Evolutionary conservation across 2,113 vertebrate genomes (phyloP).

Genomic region (Tricholaema leucomelas): DNA sequence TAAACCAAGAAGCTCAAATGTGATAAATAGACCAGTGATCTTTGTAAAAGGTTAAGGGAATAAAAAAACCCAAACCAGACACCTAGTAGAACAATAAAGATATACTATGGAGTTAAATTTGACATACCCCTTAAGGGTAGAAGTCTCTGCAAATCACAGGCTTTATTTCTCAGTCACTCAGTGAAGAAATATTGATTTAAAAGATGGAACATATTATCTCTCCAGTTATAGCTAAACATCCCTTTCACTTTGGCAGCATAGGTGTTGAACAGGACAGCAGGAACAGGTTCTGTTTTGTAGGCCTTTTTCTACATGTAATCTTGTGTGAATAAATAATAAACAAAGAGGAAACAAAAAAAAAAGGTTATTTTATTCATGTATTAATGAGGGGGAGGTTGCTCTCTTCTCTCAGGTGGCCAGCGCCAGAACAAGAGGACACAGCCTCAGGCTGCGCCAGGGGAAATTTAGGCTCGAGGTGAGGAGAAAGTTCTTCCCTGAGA

Average conservation of each 20-base stretch:
- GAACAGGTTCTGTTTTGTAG: background rate
- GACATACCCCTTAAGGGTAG: background rate
- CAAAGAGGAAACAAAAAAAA: background rate
- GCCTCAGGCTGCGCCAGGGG: too few species aligned
- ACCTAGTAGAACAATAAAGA: background rate
- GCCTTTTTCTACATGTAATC: background rate
- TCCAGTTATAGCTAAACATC: background rate
- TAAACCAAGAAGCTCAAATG: background rate
- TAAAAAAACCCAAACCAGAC: background rate
- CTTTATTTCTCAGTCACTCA: background rate
- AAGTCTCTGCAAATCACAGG: background rate
- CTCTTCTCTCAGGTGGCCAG: too few species aligned
- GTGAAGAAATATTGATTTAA: background rate
- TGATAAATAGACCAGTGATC: background rate
- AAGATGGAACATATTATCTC: background rate
- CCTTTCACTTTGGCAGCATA: background rate
- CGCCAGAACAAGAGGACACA: too few species aligned
- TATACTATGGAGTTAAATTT: background rate
- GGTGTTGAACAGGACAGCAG: rapidly evolving
- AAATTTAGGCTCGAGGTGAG: too few species aligned
- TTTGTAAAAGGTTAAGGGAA: background rate
- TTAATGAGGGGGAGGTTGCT: too few species aligned
- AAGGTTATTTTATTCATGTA: background rate
- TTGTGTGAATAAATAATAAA: background rate
- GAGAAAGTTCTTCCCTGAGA: too few species aligned